Evolutionary conservation across 2,888 invertebrate genomes (phyloP), one percentile per base, ranked within the genome.

Genomic region (Leucoptera coffeella): DNA sequence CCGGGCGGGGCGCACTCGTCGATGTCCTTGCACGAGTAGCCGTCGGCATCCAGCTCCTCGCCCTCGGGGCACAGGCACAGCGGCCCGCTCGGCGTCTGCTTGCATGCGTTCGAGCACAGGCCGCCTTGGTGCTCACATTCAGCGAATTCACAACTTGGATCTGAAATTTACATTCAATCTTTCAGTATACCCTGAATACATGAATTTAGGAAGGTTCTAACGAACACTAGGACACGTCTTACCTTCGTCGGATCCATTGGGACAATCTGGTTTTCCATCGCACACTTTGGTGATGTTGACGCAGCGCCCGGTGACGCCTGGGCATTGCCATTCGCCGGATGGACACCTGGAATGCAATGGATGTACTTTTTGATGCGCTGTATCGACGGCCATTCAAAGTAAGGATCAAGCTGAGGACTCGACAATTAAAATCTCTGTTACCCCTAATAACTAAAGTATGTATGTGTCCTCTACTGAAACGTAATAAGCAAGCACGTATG

Each of bases 221-320:
- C 11, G 13, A 3, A 14, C 4, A 17, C n/a, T n/a, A n/a, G n/a
- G n/a, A n/a, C n/a, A n/a, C n/a, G n/a, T n/a, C 14, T 29, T 48
- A 65, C 96, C 95, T 75, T 99, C 97, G 47, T 94, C 93, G 0
- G 82, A 80, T 1, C 90, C 92, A 45, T 92, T 92, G 0, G 96
- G 96, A 56, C 97, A 99, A 45, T 96, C 91, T 0, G 74, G 57
- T 19, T 80, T 83, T 4, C 78, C 82, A 51, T 99, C 90, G 54
- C 97, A 99, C 1, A 99, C 88, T 35, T 79, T 80, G 0, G 88
- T 85, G 9, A 85, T 62, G 44, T 93, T 91, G 24, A 97, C 81
- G 46, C 97, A 97, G 39, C 77, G 73, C 38, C 77, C 82, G 0
- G 84, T 75, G 1, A 87, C 76, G 1, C 79, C 86, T 0, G 93